Percentiles rank a stretch among this genome's conserved stretches.
phyloP scores from a whole-genome alignment of 92 coral and sea anemone genomes.

The Galaxea fascicularis region DNA sequence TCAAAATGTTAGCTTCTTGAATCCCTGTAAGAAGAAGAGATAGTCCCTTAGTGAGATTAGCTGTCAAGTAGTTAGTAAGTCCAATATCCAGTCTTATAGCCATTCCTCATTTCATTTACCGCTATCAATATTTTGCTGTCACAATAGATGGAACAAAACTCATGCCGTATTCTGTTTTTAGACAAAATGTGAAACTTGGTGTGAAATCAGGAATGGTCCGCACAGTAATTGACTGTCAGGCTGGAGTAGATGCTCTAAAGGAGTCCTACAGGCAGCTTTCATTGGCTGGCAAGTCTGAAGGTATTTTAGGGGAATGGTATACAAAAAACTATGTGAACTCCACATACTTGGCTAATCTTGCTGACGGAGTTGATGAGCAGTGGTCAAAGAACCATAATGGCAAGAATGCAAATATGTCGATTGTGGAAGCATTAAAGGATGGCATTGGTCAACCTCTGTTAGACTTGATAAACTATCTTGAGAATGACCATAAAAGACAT shows the following conservation, averaged over 20 bases:
- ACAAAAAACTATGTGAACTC: constrained; percentile 47
- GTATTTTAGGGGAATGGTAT: constrained; percentile 77
- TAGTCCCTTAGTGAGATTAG: no score
- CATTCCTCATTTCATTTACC: no score
- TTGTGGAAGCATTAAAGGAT: constrained; percentile 63
- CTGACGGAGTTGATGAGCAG: constrained; percentile 56
- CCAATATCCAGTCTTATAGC: no score
- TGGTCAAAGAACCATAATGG: constrained; percentile 65
- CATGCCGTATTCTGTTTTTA: constrained; percentile 16
- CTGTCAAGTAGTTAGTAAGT: no score
- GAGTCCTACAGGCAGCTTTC: constrained; percentile 70
- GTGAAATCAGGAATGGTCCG: constrained; percentile 93
- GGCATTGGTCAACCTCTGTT: constrained; percentile 83
- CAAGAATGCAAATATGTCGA: constrained; percentile 58
- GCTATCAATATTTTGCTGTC: no score
- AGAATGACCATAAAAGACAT: constrained; percentile 74
- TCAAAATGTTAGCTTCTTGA: no score
- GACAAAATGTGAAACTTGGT: constrained; percentile 83
- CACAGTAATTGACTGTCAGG: constrained; percentile 75
- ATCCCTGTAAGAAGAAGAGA: no score
- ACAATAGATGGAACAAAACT: no score
- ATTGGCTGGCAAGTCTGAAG: constrained; percentile 65
- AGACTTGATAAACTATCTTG: constrained; percentile 72
- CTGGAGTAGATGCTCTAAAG: constrained; percentile 87
- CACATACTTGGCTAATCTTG: constrained; percentile 45